Percentiles rank a stretch among this genome's conserved stretches.
phyloP scores from a whole-genome alignment of 2,797 vertebrate species.

The Cirrhinus molitorella region DNA sequence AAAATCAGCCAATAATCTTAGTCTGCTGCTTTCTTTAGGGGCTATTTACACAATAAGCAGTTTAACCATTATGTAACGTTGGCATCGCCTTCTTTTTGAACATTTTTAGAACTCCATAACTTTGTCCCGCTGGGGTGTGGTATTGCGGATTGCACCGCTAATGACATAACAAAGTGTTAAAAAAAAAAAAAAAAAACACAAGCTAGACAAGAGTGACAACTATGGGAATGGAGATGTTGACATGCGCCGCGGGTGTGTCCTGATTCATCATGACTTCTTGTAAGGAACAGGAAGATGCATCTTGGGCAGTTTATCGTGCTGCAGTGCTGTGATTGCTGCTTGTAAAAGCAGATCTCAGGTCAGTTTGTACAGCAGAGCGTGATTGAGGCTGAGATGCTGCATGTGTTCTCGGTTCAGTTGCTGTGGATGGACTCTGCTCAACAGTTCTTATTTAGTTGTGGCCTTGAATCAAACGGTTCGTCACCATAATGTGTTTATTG shows the following conservation, averaged over 20 bases:
- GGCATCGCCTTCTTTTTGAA: neutral
- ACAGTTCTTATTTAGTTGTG: neutral
- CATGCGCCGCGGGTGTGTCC: conserved; percentile 12
- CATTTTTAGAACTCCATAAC: neutral
- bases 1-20: neutral
- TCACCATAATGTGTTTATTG: neutral
- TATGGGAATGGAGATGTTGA: conserved; percentile 37
- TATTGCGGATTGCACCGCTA: neutral
- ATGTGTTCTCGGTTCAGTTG: conserved; percentile 9
- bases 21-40: neutral
- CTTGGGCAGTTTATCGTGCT: neutral
- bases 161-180: conserved; percentile 14
- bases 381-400: neutral
- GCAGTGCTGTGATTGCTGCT: neutral
- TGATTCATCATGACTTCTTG: neutral
- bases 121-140: conserved; percentile 1
- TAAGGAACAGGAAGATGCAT: neutral
- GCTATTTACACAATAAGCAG: neutral
- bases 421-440: neutral
- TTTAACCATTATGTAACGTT: neutral
- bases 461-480: neutral
- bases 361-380: neutral
- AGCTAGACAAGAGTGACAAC: conserved; percentile 6
- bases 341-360: neutral
- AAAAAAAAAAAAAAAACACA: neutral